Evolutionary conservation across 1,140 invertebrate genomes (phyloP).

Genomic region (Neotoxoptera formosana): DNA sequence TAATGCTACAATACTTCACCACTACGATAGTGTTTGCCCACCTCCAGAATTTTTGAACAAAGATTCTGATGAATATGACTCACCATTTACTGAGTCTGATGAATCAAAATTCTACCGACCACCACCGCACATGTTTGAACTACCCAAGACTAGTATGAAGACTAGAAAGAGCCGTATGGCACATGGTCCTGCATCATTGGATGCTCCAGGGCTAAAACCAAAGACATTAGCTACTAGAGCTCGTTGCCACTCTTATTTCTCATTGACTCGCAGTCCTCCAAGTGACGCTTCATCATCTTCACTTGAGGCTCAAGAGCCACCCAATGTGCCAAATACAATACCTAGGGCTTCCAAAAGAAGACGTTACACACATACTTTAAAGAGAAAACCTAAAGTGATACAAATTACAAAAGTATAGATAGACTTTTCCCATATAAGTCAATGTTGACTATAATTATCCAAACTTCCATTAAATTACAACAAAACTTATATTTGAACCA

Average conservation of each 20-base stretch:
- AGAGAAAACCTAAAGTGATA: slow-evolving; percentile 53
- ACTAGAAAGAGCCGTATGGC: slow-evolving; percentile 42
- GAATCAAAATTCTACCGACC: slow-evolving; percentile 60
- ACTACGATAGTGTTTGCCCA: slow-evolving; percentile 40
- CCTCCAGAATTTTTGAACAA: slow-evolving; percentile 38
- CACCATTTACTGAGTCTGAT: slow-evolving; percentile 62
- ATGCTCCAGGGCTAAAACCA: background rate
- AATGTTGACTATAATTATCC: background rate
- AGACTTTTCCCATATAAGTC: background rate
- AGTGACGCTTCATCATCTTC: slow-evolving; percentile 63
- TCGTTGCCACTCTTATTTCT: slow-evolving; percentile 63
- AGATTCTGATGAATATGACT: slow-evolving; percentile 62
- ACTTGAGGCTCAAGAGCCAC: slow-evolving; percentile 60
- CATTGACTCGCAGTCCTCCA: slow-evolving; percentile 62
- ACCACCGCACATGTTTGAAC: slow-evolving; percentile 48
- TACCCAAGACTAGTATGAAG: slow-evolving; percentile 48
- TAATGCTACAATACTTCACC: slow-evolving; percentile 60
- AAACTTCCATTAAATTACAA: slow-evolving; percentile 4
- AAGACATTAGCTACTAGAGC: slow-evolving; percentile 59
- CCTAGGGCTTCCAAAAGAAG: slow-evolving; percentile 62
- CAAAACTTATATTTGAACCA: background rate
- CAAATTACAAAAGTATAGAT: slow-evolving; percentile 53
- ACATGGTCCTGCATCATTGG: slow-evolving; percentile 45
- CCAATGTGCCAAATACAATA: slow-evolving; percentile 62
- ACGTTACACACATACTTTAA: slow-evolving; percentile 57